Evolutionary conservation across 2,113 vertebrate genomes (phyloP), one percentile per base, ranked within the genome.

Genomic region (Gallinago undulata): DNA sequence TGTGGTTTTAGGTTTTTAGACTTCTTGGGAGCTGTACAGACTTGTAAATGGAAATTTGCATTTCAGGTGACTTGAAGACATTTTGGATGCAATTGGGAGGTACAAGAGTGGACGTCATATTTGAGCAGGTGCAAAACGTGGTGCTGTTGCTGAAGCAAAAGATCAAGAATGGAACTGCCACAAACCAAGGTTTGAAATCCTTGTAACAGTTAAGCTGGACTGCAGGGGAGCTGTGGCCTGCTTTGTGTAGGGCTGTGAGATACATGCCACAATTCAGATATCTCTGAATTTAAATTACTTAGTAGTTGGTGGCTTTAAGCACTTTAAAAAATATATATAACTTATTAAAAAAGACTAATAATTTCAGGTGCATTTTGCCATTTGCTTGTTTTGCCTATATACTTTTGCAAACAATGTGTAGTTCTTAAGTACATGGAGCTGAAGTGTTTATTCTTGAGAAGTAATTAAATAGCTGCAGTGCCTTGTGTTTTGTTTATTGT

Each of bases 91-190:
- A 96, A 5, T 4, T 98, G 60, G 97, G 95, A 94, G 89, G 69
- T 51, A 93, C 91, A 79, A 98, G 95, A 96, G 96, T 98, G 62
- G 98, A 98, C 9, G 15, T 90, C 48, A 94, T 98, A 87, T 98
- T 98, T 97, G 97, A 98, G 48, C 92, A 97, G 75, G 67, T 98
- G 23, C 97, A 98, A 87, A 97, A 97, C 35, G 97, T 98, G 48
- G 69, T 98, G 18, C 93, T 90, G 2, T 85, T 96, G 55, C 95
- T 98, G 57, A 98, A 98, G 79, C 92, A 97, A 73, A 98, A 98
- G 94, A 98, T 98, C 92, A 98, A 98, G 96, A 94, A 97, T 91
- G 97, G 98, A 84, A 98, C 98, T 73, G 98, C 98, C 89, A 98
- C 98, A 90, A 96, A 97, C 56, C 77, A 98, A 98, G 98, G 98